Base-by-base conservation (phyloP, 2,888 invertebrate species). In the Stegophylla sp. region DNA sequence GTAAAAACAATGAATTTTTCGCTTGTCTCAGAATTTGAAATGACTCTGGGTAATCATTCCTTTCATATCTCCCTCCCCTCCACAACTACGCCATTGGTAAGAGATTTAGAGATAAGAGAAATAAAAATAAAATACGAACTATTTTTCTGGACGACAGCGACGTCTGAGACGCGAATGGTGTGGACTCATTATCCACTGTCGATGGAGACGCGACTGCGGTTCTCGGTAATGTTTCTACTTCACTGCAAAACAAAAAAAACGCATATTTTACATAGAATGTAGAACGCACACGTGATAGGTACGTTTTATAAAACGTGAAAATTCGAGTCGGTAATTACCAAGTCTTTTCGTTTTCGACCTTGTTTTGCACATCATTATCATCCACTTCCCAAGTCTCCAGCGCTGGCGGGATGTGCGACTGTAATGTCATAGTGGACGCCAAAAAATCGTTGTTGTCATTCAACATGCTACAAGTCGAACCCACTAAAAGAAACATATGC, bases 351-450 rank as follows among this genome's bases (percentile, higher is more conserved):
- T 79, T 48, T 69, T 51, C 34, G 23, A 20, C 69, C 15, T 48
- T 20, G 43, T 71, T 7, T 7, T 7, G 34, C 7, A 34, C 4
- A 34, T 34, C 7, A 34, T 34, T 34, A 7, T 34, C 53, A 1
- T 10, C 66, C 12, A 17, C 17, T 1, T 69, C 59, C n/a, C 61
- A 17, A 20, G 59, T 69, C 48, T 79, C 77, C 45, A 69, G 10
- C 23, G 34, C 23, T 17, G 69, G 67, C 23, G 67, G 59, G 34
- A 69, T 9, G 17, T 69, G 69, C 3, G 77, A 79, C 13, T 67
- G 77, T 23, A 79, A 59, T 15, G 77, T 69, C 15, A 69, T 79
- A 45, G 77, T 69, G 5, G 77, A 79, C 48, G 69, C 67, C 51
- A 69, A 61, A 48, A 34, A 34, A 28, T 71, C 34, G 7, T 34